Evolutionary conservation across 2,888 invertebrate genomes (phyloP).

Genomic region (Lacanobia wlatinum): DNA sequence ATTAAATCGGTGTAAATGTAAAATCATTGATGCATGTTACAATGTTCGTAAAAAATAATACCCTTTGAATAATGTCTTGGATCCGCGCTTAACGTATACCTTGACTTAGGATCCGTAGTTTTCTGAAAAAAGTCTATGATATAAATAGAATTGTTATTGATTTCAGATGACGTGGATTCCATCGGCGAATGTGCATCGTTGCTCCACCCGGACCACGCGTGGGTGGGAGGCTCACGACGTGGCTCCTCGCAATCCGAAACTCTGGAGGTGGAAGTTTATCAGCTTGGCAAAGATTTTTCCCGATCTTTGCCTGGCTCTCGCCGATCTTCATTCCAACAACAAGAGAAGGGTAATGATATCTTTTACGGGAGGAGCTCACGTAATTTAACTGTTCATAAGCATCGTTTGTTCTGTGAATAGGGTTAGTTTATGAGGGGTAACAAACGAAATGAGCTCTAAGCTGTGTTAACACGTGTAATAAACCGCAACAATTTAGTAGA

Average conservation of each 20-base stretch:
- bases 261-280: slow-evolving; percentile 95
- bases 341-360: slow-evolving; percentile 89
- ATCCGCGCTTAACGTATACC: slow-evolving; percentile 68
- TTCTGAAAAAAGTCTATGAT: slow-evolving; percentile 13
- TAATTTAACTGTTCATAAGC: slow-evolving; percentile 4
- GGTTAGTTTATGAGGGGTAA: not conserved
- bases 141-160: slow-evolving; percentile 32
- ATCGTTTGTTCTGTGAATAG: not conserved
- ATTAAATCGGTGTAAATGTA: slow-evolving; percentile 9
- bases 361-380: slow-evolving; percentile 27
- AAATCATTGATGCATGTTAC: slow-evolving; percentile 40
- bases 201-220: slow-evolving; percentile 96
- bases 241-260: slow-evolving; percentile 98
- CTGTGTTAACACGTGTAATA: slow-evolving; percentile 4
- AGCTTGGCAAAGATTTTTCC: slow-evolving; percentile 96
- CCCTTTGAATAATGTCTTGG: slow-evolving; percentile 50
- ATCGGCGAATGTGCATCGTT: slow-evolving; percentile 94
- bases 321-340: slow-evolving; percentile 95
- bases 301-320: slow-evolving; percentile 96
- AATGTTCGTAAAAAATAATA: slow-evolving; percentile 30
- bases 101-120: slow-evolving; percentile 60
- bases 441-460: slow-evolving; percentile 1
- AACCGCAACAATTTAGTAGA: slow-evolving; percentile 8
- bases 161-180: slow-evolving; percentile 93
- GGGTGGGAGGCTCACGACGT: slow-evolving; percentile 94